phyloP scores from a whole-genome alignment of 2,888 invertebrate genomes.

The Polyploca ridens region DNA sequence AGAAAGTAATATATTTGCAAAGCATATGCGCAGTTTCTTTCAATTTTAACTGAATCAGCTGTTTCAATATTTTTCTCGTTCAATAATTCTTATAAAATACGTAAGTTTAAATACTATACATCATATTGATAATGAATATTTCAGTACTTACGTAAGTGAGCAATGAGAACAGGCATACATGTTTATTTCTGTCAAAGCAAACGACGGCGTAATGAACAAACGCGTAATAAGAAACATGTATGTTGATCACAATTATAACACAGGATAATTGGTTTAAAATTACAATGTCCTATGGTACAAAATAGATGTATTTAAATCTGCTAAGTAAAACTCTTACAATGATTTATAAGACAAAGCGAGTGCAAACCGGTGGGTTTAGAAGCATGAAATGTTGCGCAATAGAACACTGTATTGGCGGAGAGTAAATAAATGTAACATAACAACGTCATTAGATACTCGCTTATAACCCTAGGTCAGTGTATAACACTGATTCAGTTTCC shows the following conservation, averaged over 20 bases:
- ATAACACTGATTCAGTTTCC: too few species aligned
- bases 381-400: too few species aligned
- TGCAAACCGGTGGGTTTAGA: too few species aligned
- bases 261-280: constrained; percentile 5
- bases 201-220: constrained; percentile 35
- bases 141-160: constrained; percentile 9
- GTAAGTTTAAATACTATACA: neutral
- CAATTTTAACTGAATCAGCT: constrained; percentile 1
- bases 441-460: too few species aligned
- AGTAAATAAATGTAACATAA: too few species aligned
- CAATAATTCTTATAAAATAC: neutral
- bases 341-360: too few species aligned
- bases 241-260: constrained; percentile 16
- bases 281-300: neutral
- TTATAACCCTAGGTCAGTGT: too few species aligned
- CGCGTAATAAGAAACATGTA: constrained; percentile 14
- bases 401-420: too few species aligned
- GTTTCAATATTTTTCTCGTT: constrained; percentile 12
- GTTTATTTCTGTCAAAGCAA: constrained; percentile 54
- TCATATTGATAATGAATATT: constrained; percentile 3
- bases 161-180: constrained; percentile 49
- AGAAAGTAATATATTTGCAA: neutral
- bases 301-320: neutral
- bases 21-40: neutral
- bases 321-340: too few species aligned